Conservation (phyloP, 2,797 vertebrate genomes). For the Myotis pilosus region DNA sequence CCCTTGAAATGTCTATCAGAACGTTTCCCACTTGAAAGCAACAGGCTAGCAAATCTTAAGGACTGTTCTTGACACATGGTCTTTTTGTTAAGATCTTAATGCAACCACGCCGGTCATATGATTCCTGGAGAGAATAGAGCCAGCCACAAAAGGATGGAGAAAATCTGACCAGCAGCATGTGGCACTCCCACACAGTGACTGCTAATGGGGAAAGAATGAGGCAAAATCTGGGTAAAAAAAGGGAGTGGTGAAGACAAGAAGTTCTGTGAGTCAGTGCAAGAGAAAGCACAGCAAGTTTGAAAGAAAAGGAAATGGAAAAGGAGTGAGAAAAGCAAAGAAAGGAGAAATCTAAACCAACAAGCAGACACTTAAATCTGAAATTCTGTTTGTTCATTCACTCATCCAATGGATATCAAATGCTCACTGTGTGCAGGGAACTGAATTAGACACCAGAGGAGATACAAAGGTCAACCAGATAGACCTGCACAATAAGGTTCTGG, state of each 20-base stretch:
- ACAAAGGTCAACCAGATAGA: neutral
- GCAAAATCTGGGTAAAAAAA: conserved; percentile 42
- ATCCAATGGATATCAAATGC: neutral
- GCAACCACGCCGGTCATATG: conserved; percentile 1
- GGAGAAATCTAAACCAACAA: neutral
- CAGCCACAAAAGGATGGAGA: conserved; percentile 23
- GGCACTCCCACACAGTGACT: conserved; percentile 48
- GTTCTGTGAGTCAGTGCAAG: neutral
- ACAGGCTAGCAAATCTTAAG: conserved; percentile 28
- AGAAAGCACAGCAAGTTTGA: neutral
- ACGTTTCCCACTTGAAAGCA: conserved; percentile 36
- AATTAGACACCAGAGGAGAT: neutral
- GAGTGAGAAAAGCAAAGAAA: neutral
- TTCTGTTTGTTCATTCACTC: neutral
- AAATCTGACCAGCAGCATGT: conserved; percentile 24
- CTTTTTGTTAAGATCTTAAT: conserved; percentile 42
- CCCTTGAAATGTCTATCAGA: conserved; percentile 25
- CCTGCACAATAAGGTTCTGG: neutral
- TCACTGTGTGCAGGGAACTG: neutral
- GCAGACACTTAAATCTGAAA: neutral
- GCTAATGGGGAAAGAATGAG: conserved; percentile 48
- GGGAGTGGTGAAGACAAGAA: neutral
- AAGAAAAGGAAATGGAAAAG: neutral
- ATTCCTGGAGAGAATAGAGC: neutral
- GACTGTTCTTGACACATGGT: neutral